A percentile compares a stretch with the other conserved stretches of the same genome.
Evolutionary conservation across 2,113 vertebrate genomes (phyloP).

Genomic region (Platichthys flesus): DNA sequence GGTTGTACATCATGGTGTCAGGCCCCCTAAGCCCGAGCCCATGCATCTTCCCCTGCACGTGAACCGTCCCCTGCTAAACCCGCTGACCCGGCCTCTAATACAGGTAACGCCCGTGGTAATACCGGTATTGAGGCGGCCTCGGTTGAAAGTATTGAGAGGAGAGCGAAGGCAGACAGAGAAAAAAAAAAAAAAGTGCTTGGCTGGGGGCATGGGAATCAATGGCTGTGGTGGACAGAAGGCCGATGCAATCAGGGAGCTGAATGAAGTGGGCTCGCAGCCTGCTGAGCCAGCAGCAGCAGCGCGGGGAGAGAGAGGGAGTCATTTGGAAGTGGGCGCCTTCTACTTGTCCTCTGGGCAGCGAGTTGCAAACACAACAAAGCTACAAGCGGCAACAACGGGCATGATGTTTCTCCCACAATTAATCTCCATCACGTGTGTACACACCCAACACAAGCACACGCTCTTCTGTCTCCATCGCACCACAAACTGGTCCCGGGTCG

Average conservation of each 20-base stretch:
- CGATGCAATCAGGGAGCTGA: constrained; percentile 81
- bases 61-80: constrained; percentile 60
- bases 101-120: constrained; percentile 55
- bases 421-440: constrained; percentile 51
- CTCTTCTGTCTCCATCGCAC: constrained; percentile 25
- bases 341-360: constrained; percentile 69
- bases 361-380: constrained; percentile 57
- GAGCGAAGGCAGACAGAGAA: constrained; percentile 60
- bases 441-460: constrained; percentile 10
- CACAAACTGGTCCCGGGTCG: constrained; percentile 29
- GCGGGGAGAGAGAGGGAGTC: constrained; percentile 35
- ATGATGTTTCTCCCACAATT: constrained; percentile 48
- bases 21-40: constrained; percentile 25
- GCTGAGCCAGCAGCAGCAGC: constrained; percentile 79
- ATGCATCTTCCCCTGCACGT: constrained; percentile 37
- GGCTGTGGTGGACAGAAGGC: constrained; percentile 77
- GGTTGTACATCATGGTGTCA: constrained; percentile 61
- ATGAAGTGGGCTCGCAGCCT: constrained; percentile 71
- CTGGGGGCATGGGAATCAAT: constrained; percentile 77
- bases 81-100: constrained; percentile 66
- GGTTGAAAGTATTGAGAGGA: constrained; percentile 56
- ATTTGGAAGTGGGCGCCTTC: constrained; percentile 73
- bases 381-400: constrained; percentile 43
- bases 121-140: constrained; percentile 48
- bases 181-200: constrained; percentile 72